Conservation (phyloP, 1,140 invertebrate genomes). For the Physella acuta region DNA sequence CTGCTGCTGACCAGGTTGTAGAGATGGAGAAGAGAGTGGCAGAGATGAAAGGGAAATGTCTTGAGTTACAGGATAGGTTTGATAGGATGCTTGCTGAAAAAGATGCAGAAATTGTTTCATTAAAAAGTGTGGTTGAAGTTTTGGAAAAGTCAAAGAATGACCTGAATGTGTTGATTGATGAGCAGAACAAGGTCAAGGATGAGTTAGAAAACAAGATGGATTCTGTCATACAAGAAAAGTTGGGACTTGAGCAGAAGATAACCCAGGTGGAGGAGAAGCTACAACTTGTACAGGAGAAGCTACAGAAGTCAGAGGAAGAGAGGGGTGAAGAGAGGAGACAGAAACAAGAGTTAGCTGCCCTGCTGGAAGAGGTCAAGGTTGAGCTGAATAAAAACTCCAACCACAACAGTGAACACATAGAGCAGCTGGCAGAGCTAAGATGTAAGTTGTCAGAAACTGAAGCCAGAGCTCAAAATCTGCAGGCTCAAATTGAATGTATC, state of each 20-base stretch:
- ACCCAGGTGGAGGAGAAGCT: not conserved
- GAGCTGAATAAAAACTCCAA: not conserved
- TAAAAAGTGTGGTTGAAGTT: conserved; percentile 27
- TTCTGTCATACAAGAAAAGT: conserved; percentile 13
- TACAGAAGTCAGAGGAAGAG: not conserved
- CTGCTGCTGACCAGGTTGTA: not conserved
- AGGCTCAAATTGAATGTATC: not conserved
- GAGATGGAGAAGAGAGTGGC: not conserved
- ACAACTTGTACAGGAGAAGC: not conserved
- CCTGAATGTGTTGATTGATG: conserved; percentile 57
- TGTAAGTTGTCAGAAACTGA: not conserved
- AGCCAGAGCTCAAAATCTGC: not conserved
- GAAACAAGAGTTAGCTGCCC: conserved; percentile 12
- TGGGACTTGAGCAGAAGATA: conserved; percentile 1
- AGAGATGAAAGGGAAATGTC: not conserved
- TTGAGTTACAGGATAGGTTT: not conserved
- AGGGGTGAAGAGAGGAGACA: conserved; percentile 13
- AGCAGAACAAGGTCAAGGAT: conserved; percentile 34
- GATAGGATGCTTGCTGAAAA: conserved; percentile 21
- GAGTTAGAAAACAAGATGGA: not conserved
- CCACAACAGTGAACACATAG: not conserved
- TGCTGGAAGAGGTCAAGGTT: not conserved
- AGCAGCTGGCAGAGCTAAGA: not conserved
- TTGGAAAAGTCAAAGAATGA: conserved; percentile 26
- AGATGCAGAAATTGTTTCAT: not conserved